phyloP scores from a whole-genome alignment of 2,113 vertebrate species.

The Sinocyclocheilus grahami region DNA sequence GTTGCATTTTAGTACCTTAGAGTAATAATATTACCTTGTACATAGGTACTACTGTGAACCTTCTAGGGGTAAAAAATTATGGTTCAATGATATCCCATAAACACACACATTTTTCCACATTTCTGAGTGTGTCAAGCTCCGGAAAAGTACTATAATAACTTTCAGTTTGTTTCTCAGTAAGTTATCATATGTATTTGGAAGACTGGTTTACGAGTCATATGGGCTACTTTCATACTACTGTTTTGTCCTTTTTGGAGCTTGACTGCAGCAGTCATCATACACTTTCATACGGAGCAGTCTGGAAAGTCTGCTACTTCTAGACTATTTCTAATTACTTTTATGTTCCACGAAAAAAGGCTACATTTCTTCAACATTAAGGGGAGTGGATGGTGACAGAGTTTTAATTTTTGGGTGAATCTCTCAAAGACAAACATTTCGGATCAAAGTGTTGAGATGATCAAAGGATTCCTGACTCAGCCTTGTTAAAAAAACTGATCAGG shows the following conservation, averaged over 20 bases:
- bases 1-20: neutral
- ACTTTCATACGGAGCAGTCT: neutral
- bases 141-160: neutral
- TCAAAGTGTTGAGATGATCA: neutral
- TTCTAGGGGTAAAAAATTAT: neutral
- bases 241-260: neutral
- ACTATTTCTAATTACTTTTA: neutral
- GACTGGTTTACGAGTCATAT: neutral
- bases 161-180: neutral
- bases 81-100: neutral
- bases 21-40: neutral
- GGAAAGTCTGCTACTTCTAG: neutral
- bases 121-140: neutral
- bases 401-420: neutral
- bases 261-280: neutral
- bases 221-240: no score
- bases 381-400: neutral
- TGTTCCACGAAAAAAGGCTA: neutral
- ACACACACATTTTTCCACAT: neutral
- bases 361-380: neutral
- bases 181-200: neutral
- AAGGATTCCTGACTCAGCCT: neutral
- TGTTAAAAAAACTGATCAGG: neutral
- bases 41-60: neutral
- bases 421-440: conserved; percentile 1